A percentile compares a stretch with the other conserved stretches of the same genome.
phyloP scores from a whole-genome alignment of 2,888 invertebrate species.

The Drosophila lacicola region DNA sequence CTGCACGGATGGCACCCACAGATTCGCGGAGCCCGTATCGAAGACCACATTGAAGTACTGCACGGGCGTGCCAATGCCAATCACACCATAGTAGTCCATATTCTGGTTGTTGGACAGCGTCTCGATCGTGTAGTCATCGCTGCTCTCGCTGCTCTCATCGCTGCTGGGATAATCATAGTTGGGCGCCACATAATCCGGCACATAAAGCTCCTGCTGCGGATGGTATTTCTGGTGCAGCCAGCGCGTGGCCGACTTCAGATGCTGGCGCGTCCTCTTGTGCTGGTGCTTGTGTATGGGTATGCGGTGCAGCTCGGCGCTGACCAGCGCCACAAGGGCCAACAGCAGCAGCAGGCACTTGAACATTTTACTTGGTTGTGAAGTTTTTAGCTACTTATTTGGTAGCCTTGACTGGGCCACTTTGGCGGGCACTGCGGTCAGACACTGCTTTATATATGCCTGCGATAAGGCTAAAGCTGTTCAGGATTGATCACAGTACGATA shows the following conservation, averaged over 20 bases:
- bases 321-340: slow-evolving; percentile 62
- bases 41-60: slow-evolving; percentile 97
- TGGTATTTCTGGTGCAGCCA: slow-evolving; percentile 57
- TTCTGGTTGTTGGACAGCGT: slow-evolving; percentile 94
- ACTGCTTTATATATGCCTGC: slow-evolving; percentile 39
- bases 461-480: slow-evolving; percentile 4
- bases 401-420: slow-evolving; percentile 50
- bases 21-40: slow-evolving; percentile 97
- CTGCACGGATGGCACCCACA: slow-evolving; percentile 99
- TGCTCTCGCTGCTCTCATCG: slow-evolving; percentile 8
- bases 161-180: slow-evolving; percentile 28
- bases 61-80: slow-evolving; percentile 95
- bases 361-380: slow-evolving; percentile 41
- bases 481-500: slow-evolving; percentile 54
- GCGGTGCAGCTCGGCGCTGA: slow-evolving; percentile 65
- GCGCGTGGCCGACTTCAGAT: slow-evolving; percentile 37
- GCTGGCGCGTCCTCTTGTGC: slow-evolving; percentile 42
- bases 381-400: slow-evolving; percentile 6
- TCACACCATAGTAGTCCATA: slow-evolving; percentile 97
- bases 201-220: slow-evolving; percentile 25
- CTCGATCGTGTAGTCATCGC: slow-evolving; percentile 41
- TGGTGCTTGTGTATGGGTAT: slow-evolving; percentile 67
- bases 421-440: neutral
- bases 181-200: slow-evolving; percentile 39
- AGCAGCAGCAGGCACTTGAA: slow-evolving; percentile 63